Evolutionary conservation across 2,888 invertebrate genomes (phyloP).

Genomic region (Eledona agricola): DNA sequence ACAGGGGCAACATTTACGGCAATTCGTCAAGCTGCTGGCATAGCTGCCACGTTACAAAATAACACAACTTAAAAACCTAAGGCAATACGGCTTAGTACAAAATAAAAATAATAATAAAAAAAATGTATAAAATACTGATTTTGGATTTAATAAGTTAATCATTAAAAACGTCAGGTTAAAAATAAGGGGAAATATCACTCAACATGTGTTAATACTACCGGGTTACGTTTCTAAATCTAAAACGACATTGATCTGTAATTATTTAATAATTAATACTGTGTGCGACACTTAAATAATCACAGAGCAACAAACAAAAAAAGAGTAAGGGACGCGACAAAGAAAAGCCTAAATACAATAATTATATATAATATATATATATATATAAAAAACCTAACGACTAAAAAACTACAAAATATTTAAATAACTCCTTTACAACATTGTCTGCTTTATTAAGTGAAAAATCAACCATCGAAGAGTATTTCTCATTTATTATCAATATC

Average conservation of each 20-base stretch:
- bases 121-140: conserved; percentile 63
- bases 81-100: conserved; percentile 40
- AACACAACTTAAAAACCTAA: conserved; percentile 36
- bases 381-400: conserved; percentile 36
- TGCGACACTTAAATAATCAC: conserved; percentile 36
- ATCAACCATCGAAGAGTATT: conserved; percentile 35
- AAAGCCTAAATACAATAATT: conserved; percentile 33
- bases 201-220: conserved; percentile 44
- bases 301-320: conserved; percentile 32
- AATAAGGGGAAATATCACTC: conserved; percentile 47
- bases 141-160: conserved; percentile 56
- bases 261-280: conserved; percentile 36
- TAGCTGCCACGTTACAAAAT: conserved; percentile 48
- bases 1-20: conserved; percentile 32
- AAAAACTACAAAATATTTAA: conserved; percentile 36
- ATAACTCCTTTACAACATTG: conserved; percentile 27
- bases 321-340: conserved; percentile 22
- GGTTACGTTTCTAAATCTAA: conserved; percentile 44
- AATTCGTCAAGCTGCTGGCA: conserved; percentile 41
- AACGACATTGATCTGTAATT: conserved; percentile 37
- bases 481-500: too few relatives aligned
- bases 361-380: too few relatives aligned
- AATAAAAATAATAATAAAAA: too few relatives aligned
- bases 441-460: conserved; percentile 29
- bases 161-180: conserved; percentile 46